Evolutionary conservation across 2,113 vertebrate genomes (phyloP), one percentile per base, ranked within the genome.

Genomic region (Syngnathus scovelli): DNA sequence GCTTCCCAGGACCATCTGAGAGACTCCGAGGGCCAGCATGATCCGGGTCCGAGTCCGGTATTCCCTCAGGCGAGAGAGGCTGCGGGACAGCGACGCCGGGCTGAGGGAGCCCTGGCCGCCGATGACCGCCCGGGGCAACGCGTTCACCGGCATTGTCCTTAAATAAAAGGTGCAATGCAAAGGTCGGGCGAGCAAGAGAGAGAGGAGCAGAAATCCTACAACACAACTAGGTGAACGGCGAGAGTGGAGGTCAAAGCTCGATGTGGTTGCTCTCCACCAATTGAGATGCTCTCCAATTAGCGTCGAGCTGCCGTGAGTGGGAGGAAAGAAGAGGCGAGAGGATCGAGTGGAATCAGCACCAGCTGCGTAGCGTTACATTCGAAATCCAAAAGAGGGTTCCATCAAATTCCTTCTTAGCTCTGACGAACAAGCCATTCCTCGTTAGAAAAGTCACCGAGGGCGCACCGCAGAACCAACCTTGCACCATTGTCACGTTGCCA

Each of bases 1-100:
- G 79, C 94, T 94, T 75, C 96, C 95, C 69, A 98, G 92, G 67
- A 93, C 92, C 96, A 98, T 98, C 93, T 98, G 95, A 80, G 94
- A 91, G 77, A 93, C 94, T 65, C 96, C 96, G 70, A 98, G 90
- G 39, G 93, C 90, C 90, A 98, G 91, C 94, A 96, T 94, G 83
- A 95, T 91, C 83, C 96, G 87, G 23, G 94, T 94, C 78, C 95
- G 94, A 77, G 93, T 92, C 43, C 95, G 92, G 84, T 92, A 92
- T 87, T 93, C 91, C 78, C 94, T 90, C 61, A 95, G 86, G 66
- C 95, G 93, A 85, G 94, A 95, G 81, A 95, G 89, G 80, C 94
- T 95, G 82, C 93, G 93, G 89, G 96, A 94, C 87, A 93, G 86
- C 69, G 92, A 92, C 27, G 92, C 93, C 2, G 94, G 94, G 87